Percentiles rank a stretch among this genome's conserved stretches.
These are phyloP conservation scores for Conus ventricosus DNA, from an alignment of 1,140 invertebrate species.

Conservation along the genomic window DNA sequence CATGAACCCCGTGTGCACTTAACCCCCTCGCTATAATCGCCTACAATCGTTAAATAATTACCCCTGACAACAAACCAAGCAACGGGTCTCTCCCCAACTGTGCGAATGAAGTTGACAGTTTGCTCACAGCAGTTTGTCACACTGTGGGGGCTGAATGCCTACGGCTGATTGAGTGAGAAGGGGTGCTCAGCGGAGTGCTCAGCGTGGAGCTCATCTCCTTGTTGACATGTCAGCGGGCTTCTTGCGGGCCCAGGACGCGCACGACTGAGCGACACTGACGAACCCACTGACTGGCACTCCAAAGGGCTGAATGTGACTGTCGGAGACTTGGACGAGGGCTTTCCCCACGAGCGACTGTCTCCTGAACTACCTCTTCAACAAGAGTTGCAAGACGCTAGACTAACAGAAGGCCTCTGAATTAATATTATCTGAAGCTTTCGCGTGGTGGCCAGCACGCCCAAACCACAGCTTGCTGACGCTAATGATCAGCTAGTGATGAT, in stretches of 20 bases:
- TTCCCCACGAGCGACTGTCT: no score
- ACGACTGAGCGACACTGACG: no score
- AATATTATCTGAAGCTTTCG: no score
- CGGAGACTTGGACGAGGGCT: no score
- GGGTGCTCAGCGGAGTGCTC: background rate
- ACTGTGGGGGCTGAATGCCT: background rate
- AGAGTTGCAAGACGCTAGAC: no score
- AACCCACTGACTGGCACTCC: no score
- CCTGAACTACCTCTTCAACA: no score
- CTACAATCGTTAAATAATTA: background rate
- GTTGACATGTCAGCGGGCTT: background rate
- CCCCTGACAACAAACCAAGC: background rate
- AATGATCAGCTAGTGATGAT: no score
- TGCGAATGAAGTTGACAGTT: background rate
- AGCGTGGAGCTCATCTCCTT: background rate
- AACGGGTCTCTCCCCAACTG: background rate
- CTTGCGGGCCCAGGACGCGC: background rate
- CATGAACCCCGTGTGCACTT: background rate
- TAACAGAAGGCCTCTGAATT: no score
- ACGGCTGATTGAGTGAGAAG: slow-evolving; percentile 1
- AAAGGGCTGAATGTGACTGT: no score
- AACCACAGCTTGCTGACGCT: no score
- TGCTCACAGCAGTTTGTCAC: background rate
- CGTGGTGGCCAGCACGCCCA: no score
- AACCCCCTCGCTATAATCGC: background rate